Evolutionary conservation across 2,888 invertebrate genomes (phyloP), one percentile per base, ranked within the genome.

Genomic region (Eueremaeus valkanovi): DNA sequence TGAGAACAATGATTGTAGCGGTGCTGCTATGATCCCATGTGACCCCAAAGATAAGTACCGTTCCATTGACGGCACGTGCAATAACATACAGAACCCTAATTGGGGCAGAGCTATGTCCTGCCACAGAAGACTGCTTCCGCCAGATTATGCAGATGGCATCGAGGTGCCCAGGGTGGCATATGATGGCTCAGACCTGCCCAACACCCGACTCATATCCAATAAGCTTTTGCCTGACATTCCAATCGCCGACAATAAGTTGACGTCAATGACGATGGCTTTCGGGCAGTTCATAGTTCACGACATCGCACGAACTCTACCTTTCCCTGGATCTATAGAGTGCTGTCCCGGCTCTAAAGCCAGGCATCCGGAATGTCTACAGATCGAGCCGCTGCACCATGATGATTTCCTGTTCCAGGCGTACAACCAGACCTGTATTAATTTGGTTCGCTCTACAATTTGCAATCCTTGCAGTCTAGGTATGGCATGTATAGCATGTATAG

Each of bases 241-340:
- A 5, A 66, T 70, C 18, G 40, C 40, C 18, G 76, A 77, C 36
- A 49, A 45, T 31, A 66, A 72, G 31, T 33, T 74, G 29, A 76
- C 77, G 11, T 68, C 68, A 40, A 76, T 77, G 77, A 40, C 27
- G 1, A 77, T 77, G 77, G 75, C 75, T 42, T 77, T 58, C 36
- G 77, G 77, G 13, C 77, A 77, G 83, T 85, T 96, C 81, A 83
- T 96, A 24, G 96, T 96, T 83, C 96, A 97, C 84, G 96, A 96
- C 83, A 86, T 96, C 74, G 95, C 95, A 36, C 73, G 75, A 24
- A 77, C 77, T 11, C 31, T 63, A 24, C 63, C 73, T 36, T 42
- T 45, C 3, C 27, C 45, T 5, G 42, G 42, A 5, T 42, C 27
- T 9, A 58, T 75, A 3, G 6, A 61, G n/a, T 75, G 75, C 40